Conservation (phyloP, 2,888 invertebrate genomes). For the Pollenia griseotomentosa region DNA sequence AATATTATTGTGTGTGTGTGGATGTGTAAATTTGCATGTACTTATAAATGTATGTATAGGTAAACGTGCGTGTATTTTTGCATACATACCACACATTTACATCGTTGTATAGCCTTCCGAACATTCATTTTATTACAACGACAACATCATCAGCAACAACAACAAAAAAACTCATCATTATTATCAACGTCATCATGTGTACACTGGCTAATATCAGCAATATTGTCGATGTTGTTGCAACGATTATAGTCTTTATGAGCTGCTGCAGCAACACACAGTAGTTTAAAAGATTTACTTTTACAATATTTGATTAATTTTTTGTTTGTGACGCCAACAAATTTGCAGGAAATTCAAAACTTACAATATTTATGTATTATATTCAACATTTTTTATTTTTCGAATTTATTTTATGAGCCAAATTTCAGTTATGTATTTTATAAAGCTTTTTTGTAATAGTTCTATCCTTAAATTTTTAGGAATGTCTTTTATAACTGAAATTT, state of each 20-base stretch:
- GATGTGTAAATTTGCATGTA: not conserved
- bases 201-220: conserved; percentile 27
- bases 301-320: not conserved
- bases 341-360: too few relatives aligned
- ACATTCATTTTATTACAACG: conserved; percentile 51
- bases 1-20: not conserved
- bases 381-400: too few relatives aligned
- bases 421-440: too few relatives aligned
- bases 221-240: conserved; percentile 11
- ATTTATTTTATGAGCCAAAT: too few relatives aligned
- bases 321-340: too few relatives aligned
- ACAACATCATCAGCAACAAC: conserved; percentile 16
- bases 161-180: conserved; percentile 43
- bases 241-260: conserved; percentile 7
- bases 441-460: too few relatives aligned
- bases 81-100: conserved; percentile 47
- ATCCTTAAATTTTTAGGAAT: too few relatives aligned
- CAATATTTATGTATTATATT: too few relatives aligned
- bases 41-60: not conserved
- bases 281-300: not conserved
- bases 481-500: too few relatives aligned
- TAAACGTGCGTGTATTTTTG: not conserved
- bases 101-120: conserved; percentile 56
- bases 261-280: not conserved
- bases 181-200: conserved; percentile 51